Base-by-base conservation (phyloP, 2,888 invertebrate species). In the Microdon myrmicae region DNA sequence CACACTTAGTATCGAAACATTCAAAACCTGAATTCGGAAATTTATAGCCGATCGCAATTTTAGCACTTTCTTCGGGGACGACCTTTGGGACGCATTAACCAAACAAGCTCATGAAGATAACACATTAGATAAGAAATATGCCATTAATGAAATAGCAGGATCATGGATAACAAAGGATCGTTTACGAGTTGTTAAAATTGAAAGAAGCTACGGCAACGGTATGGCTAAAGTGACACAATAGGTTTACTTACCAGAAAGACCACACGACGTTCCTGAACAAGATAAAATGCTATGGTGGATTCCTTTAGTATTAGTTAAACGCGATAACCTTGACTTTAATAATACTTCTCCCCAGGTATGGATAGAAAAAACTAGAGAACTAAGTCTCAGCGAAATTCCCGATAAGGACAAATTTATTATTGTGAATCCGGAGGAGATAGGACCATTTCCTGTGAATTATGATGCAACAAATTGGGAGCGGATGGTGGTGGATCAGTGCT, bases 161-260 rank as follows among this genome's bases (percentile, higher is more conserved):
- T 88, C 90, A 8, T 95, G 94, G 94, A 89, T 92, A 10, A 85
- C 87, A 8, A 89, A 91, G 74, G 90, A 90, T 71, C 83, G 92
- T 20, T 81, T 92, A 26, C 94, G 93, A 0, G 84, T 92, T 2
- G 82, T 93, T 20, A 87, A 84, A 28, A 87, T 90, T 5, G 82
- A 81, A 8, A 85, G 92, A 67, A 83, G 90, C 74, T 90, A 90
- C 74, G 78, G 83, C 1, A 82, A 82, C 26, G 85, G 85, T 38
- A 82, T 85, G 0, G 86, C 87, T 8, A 81, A 78, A 39, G 74
- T 91, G 12, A 82, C 69, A 3, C 79, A 79, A 85, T 86, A 87
- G 81, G 83, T 89, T 0, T 90, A 88, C 71, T 82, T 90, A 2
- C 82, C 90, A 23, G 90, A 90, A 73, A 81, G 88, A 13, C 88